Base-by-base conservation (phyloP, 2,113 vertebrate species). In the Elaphurus davidianus region DNA sequence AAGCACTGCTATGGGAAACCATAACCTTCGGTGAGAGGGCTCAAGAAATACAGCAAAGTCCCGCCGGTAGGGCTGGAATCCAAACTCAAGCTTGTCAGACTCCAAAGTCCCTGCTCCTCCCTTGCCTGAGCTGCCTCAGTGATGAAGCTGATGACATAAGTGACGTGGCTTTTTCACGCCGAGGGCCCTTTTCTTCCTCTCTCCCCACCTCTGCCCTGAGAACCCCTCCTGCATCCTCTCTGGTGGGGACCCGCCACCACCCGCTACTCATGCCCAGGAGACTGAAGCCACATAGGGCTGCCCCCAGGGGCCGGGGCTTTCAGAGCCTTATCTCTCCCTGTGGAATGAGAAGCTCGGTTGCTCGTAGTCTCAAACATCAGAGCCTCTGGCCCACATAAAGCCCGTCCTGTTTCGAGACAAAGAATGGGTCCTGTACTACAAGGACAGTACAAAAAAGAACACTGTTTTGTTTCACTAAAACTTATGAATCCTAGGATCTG, bases 21-120 rank as follows among this genome's bases (percentile, higher is more conserved):
- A 0, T 6, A 36, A 86, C 52, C 27, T 74, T 21, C 16, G 0
- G 15, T 1, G 15, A 81, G 11, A 30, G 40, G 52, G 54, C 15
- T n/a, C 0, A 0, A 10, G 30, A 78, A 36, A n/a, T 4, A 6
- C 6, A 47, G 79, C 21, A 4, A n/a, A 90, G 90, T 47, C 60
- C 54, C 10, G 0, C 1, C 0, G 0, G 1, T 0, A 43, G 36
- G 52, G 45, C 84, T 67, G 36, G 50, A 62, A 30, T 36, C 40
- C 87, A 54, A 33, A 8, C 2, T 21, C 23, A 27, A 13, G 10
- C 1, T 16, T 57, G 6, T 50, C n/a, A 28, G 17, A 17, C 43
- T 16, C 86, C 1, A 1, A 9, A n/a, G 5, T 23, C 17, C 57
- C 33, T 36, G 27, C 28, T 40, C 5, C 6, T 47, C n/a, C 30